Conservation (phyloP, 2,888 invertebrate species). For the Hirtodrosophila duncani region DNA sequence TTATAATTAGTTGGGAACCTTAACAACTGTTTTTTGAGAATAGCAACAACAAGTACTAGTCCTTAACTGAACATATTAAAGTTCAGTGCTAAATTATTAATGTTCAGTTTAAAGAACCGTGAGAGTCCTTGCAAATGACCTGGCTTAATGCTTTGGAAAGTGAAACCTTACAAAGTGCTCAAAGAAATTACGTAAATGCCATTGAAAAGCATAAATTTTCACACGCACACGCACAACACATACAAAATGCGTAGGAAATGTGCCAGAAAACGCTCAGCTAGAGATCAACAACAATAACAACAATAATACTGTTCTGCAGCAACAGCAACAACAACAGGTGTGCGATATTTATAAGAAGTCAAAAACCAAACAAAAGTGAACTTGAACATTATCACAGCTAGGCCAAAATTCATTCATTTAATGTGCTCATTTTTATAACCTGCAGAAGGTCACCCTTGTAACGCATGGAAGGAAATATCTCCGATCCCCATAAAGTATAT, state of each 20-base stretch:
- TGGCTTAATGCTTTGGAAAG: no score
- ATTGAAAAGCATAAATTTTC: constrained; percentile 40
- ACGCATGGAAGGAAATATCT: no score
- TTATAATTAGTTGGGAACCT: constrained; percentile 23
- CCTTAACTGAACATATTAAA: not conserved
- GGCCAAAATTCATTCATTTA: constrained; percentile 39
- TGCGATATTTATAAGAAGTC: constrained; percentile 11
- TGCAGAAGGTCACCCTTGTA: no score
- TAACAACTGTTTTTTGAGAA: constrained; percentile 26
- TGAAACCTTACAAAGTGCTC: constrained; percentile 50
- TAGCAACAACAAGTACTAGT: constrained; percentile 1
- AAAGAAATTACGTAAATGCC: constrained; percentile 49
- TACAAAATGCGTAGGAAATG: constrained; percentile 4
- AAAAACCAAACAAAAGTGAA: constrained; percentile 30
- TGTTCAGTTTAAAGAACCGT: not conserved
- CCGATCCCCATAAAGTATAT: no score
- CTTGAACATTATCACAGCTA: constrained; percentile 40
- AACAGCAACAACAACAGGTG: constrained; percentile 18
- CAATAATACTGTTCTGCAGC: constrained; percentile 8
- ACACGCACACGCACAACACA: constrained; percentile 16
- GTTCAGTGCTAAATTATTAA: constrained; percentile 14
- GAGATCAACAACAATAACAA: constrained; percentile 10
- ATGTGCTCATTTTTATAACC: no score
- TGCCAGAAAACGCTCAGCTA: constrained; percentile 5
- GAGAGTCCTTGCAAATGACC: constrained; percentile 58